Evolutionary conservation across 2,888 invertebrate species (phyloP), one percentile per base, ranked within the genome.

Genomic region (Drosophila algonquin): DNA sequence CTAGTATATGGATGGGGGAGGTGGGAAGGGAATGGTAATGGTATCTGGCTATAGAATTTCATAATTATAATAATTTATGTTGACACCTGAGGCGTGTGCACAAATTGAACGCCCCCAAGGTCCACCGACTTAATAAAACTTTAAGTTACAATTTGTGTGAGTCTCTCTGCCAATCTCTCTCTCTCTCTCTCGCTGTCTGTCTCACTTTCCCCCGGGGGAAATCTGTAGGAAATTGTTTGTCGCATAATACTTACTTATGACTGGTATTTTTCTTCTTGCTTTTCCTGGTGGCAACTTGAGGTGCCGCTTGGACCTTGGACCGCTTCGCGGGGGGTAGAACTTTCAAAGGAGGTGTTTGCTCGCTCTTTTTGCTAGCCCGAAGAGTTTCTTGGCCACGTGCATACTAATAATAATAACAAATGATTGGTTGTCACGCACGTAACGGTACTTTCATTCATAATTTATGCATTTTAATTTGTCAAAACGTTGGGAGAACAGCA

Each of bases 391-490:
- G 57, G 76, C 75, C 82, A 76, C 87, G 87, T 86, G 87, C 87
- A 89, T 79, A 21, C 21, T 21, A 75, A 82, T 76, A 88, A 89
- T 89, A 88, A 89, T 90, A 90, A 89, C 88, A 90, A 89, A 89
- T 90, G 79, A 90, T 83, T 80, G 74, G 81, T 81, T 87, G 90
- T 79, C 89, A 89, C 90, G 89, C 90, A 88, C 84, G 89, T 82
- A 87, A 87, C 90, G 89, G 74, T 89, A 87, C 78, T 88, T 89
- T 88, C 78, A 78, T 88, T 89, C 90, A 89, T 89, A 90, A 89
- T 89, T 89, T 89, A 87, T 87, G 88, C 87, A 87, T 85, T 90
- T 82, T 79, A 85, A 89, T 89, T 89, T 87, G 87, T 89, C 81
- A 85, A 89, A 73, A 69, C 50, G 58, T 50, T 58, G 24, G 21